Percentiles rank a stretch among this genome's conserved stretches.
Evolutionary conservation across 2,888 invertebrate species (phyloP).

Genomic region (Balanococcus diminutus): DNA sequence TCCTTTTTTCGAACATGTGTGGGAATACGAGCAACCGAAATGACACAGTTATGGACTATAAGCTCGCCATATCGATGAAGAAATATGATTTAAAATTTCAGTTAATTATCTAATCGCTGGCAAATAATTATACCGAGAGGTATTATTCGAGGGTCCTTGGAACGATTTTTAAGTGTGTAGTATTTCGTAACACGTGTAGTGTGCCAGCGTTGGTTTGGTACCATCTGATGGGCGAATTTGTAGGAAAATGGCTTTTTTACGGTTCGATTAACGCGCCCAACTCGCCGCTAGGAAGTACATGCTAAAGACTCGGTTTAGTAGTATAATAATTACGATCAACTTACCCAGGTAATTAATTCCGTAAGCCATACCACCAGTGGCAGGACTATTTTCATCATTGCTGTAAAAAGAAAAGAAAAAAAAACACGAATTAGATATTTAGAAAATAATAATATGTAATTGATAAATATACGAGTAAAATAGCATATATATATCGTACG

Average conservation of each 20-base stretch:
- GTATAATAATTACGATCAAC: background rate
- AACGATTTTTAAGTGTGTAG: background rate
- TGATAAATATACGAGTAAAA: too few relatives aligned
- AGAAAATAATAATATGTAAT: background rate
- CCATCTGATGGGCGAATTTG: background rate
- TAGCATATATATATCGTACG: too few relatives aligned
- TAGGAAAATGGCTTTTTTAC: background rate
- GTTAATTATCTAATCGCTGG: background rate
- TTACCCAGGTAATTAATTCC: constrained; percentile 53
- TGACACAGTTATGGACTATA: background rate
- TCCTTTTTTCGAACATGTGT: background rate
- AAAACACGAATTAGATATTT: constrained; percentile 43
- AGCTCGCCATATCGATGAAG: background rate
- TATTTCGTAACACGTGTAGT: background rate
- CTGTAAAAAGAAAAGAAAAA: constrained; percentile 52
- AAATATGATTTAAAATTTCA: background rate
- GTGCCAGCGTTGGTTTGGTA: background rate
- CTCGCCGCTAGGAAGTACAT: background rate
- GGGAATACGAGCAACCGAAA: constrained; percentile 2
- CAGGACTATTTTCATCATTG: constrained; percentile 51
- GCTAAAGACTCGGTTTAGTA: background rate
- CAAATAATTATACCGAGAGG: background rate
- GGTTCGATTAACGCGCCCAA: background rate
- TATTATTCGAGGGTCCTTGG: constrained; percentile 1
- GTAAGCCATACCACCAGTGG: constrained; percentile 54